phyloP scores from a whole-genome alignment of 2,797 vertebrate species.

The Perodicticus potto region DNA sequence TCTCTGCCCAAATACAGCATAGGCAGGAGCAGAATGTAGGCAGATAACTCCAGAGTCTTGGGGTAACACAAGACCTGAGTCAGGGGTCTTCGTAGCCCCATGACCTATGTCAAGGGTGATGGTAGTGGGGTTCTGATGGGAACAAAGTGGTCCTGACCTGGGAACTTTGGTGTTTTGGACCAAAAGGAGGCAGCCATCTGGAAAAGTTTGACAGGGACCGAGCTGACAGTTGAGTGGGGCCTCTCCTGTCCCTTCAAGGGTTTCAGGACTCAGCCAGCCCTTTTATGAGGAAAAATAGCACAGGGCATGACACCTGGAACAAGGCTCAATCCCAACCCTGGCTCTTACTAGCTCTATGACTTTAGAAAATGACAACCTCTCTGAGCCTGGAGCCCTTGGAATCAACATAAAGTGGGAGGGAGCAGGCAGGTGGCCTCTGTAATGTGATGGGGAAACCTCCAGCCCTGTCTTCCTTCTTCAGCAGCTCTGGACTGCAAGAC shows the following conservation, averaged over 20 bases:
- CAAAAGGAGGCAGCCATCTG: rapidly evolving
- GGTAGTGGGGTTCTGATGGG: not conserved
- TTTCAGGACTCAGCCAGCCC: not conserved
- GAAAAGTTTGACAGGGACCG: not conserved
- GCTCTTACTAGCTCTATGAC: not conserved
- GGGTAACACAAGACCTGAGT: not conserved
- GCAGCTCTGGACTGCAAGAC: not conserved
- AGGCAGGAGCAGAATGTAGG: not conserved
- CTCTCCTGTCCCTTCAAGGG: rapidly evolving
- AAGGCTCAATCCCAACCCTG: not conserved
- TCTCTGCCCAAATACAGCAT: not conserved
- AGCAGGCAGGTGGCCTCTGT: rapidly evolving
- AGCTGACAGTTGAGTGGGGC: not conserved
- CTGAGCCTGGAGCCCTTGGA: not conserved
- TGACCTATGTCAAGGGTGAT: not conserved
- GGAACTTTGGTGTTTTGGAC: not conserved
- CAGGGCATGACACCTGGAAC: not conserved
- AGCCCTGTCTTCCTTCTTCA: not conserved
- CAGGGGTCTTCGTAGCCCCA: not conserved
- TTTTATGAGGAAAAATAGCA: not conserved
- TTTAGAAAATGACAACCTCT: not conserved
- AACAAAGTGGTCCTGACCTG: not conserved
- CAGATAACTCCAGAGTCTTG: not conserved
- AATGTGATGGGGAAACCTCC: rapidly evolving
- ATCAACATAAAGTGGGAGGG: not conserved